Conservation (phyloP, 2,888 invertebrate genomes). For the Gisinianus flammeolus region DNA sequence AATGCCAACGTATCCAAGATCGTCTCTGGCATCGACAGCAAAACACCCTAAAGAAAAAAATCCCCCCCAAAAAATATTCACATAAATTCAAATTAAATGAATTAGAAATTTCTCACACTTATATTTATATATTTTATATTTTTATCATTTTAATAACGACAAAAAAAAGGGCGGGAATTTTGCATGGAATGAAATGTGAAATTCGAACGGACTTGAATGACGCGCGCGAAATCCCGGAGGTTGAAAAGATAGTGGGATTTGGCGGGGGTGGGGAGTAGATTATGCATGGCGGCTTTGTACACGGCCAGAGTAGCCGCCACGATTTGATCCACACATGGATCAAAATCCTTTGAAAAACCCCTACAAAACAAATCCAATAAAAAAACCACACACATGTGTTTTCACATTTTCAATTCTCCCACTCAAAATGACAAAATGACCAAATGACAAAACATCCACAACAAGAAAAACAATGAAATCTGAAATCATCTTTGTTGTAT, state of each 20-base stretch:
- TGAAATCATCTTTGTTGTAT: no score
- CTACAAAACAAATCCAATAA: slow-evolving; percentile 65
- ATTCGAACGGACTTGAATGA: slow-evolving; percentile 82
- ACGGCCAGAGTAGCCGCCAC: slow-evolving; percentile 84
- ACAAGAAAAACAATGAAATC: no score
- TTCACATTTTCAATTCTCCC: no score
- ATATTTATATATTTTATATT: slow-evolving; percentile 1
- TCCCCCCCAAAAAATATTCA: background rate
- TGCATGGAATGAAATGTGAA: no score
- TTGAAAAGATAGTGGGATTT: slow-evolving; percentile 85
- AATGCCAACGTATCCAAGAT: slow-evolving; percentile 83
- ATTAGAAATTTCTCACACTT: background rate
- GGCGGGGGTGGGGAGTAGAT: slow-evolving; percentile 86
- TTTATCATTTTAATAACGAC: background rate
- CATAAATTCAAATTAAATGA: slow-evolving; percentile 8
- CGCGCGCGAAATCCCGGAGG: slow-evolving; percentile 89
- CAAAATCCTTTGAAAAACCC: slow-evolving; percentile 92
- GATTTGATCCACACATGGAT: slow-evolving; percentile 87
- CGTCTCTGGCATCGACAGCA: slow-evolving; percentile 90
- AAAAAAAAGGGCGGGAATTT: no score
- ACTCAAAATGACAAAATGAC: no score
- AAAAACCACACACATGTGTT: no score
- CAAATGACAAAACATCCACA: no score
- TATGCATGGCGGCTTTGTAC: slow-evolving; percentile 77
- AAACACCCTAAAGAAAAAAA: slow-evolving; percentile 72